Evolutionary conservation across 53 echinoderm and acorn worm genomes (phyloP).

Genomic region (Stichopus horrens): DNA sequence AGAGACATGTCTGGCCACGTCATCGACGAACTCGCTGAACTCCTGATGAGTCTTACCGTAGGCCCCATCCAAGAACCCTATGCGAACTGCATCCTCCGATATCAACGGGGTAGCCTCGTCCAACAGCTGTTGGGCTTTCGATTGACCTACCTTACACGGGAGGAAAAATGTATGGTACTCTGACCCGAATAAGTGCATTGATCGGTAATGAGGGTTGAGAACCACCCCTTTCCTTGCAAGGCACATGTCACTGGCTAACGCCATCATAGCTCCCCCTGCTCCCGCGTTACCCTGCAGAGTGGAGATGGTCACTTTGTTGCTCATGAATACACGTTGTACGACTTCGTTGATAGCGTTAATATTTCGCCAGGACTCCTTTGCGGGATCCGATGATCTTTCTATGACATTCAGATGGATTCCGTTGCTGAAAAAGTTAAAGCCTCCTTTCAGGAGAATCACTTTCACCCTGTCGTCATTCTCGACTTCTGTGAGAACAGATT

Average conservation of each 20-base stretch:
- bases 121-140: background rate
- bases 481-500: background rate
- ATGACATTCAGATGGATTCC: conserved; percentile 17
- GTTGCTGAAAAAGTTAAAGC: conserved; percentile 18
- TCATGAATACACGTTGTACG: conserved; percentile 31
- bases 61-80: background rate
- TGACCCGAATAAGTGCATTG: conserved; percentile 6
- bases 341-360: conserved; percentile 31
- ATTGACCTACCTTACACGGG: background rate
- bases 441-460: conserved; percentile 10
- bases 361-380: conserved; percentile 16
- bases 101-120: background rate
- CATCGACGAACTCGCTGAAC: background rate
- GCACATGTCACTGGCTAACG: background rate
- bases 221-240: conserved; percentile 6
- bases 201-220: conserved; percentile 14
- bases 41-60: conserved; percentile 2
- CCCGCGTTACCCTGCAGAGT: conserved; percentile 1
- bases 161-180: conserved; percentile 12
- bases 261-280: conserved; percentile 16
- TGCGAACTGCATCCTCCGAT: background rate
- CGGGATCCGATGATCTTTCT: background rate
- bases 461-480: conserved; percentile 6
- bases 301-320: background rate
- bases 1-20: background rate